Evolutionary conservation across 2,888 invertebrate genomes (phyloP).

Genomic region (Nasonia oneida): DNA sequence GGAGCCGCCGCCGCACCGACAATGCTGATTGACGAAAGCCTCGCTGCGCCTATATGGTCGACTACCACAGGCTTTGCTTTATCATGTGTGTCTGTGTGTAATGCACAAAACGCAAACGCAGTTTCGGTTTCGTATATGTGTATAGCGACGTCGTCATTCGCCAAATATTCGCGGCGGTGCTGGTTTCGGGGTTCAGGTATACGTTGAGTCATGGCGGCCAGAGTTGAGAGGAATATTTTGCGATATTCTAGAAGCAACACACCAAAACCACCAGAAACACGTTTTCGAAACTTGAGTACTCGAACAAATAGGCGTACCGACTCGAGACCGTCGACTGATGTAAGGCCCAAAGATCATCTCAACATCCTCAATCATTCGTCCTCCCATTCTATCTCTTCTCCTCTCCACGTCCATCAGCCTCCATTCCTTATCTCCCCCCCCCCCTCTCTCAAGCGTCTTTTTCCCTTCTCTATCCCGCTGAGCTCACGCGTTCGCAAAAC

Average conservation of each 20-base stretch:
- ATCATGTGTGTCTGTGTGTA: not conserved
- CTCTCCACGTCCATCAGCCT: conserved; percentile 49
- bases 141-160: too few relatives aligned
- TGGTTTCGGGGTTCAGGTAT: not conserved
- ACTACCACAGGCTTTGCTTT: not conserved
- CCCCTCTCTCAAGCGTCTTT: not conserved
- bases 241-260: not conserved
- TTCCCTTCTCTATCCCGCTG: conserved; percentile 20
- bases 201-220: not conserved
- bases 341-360: conserved; percentile 45
- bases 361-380: conserved; percentile 61
- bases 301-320: not conserved
- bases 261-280: too few relatives aligned
- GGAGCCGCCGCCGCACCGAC: not conserved
- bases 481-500: not conserved
- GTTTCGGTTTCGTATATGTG: not conserved
- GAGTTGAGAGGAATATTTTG: not conserved
- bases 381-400: conserved; percentile 49
- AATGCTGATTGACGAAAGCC: conserved; percentile 29
- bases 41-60: not conserved
- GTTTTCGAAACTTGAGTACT: not conserved
- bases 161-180: not conserved
- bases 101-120: not conserved
- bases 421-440: conserved; percentile 46
- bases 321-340: conserved; percentile 34